These are phyloP conservation scores for Tetheella fluctuosa DNA, from an alignment of 2,888 invertebrate species.

Conservation along the genomic window DNA sequence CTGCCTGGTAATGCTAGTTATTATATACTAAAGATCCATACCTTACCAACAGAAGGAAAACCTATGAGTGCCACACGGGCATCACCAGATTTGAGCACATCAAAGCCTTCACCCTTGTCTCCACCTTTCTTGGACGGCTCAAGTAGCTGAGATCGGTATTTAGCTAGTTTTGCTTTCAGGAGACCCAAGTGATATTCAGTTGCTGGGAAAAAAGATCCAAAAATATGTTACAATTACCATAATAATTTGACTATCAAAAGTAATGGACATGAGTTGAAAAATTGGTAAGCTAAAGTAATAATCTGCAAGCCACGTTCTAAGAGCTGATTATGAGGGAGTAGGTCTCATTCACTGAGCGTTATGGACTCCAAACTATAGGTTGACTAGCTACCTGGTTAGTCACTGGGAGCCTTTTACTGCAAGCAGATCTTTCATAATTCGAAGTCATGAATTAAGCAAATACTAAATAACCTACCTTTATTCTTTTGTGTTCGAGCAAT, in stretches of 20 bases:
- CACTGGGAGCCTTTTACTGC: too few species aligned
- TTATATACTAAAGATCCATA: slow-evolving; percentile 64
- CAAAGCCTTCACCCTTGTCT: slow-evolving; percentile 98
- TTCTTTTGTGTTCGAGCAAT: slow-evolving; percentile 99
- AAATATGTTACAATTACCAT: too few species aligned
- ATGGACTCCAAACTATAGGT: too few species aligned
- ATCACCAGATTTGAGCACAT: slow-evolving; percentile 99
- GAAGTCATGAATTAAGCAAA: background rate
- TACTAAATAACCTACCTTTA: slow-evolving; percentile 89
- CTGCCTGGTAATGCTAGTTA: background rate
- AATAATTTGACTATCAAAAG: too few species aligned
- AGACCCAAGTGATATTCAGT: slow-evolving; percentile 99
- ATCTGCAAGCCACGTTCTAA: too few species aligned
- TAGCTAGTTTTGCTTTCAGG: slow-evolving; percentile 97
- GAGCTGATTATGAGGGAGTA: too few species aligned
- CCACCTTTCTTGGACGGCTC: slow-evolving; percentile 96
- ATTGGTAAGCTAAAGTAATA: too few species aligned
- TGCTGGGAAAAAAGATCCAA: slow-evolving; percentile 84
- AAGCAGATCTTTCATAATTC: too few species aligned
- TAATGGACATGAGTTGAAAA: too few species aligned
- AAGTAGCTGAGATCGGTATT: slow-evolving; percentile 96
- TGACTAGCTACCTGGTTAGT: too few species aligned
- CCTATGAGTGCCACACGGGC: slow-evolving; percentile 98
- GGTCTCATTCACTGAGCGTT: too few species aligned
- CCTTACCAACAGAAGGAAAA: slow-evolving; percentile 99